Percentiles rank a stretch among this genome's conserved stretches.
These are phyloP conservation scores for Callopanchax toddi DNA, from an alignment of 2,113 vertebrate genomes.

Conservation along the genomic window DNA sequence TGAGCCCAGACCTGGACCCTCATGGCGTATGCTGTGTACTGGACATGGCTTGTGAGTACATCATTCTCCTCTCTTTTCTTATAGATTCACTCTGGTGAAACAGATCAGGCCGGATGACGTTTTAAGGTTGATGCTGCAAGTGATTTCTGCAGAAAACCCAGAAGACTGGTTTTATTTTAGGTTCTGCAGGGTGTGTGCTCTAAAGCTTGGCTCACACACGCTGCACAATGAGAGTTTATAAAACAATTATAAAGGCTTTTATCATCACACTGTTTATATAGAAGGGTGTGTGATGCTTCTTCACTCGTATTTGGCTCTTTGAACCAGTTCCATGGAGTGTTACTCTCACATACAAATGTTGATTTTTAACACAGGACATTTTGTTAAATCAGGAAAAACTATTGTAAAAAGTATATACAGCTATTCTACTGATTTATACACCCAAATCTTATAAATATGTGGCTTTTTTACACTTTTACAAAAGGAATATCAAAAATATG, in stretches of 20 bases:
- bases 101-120: background rate
- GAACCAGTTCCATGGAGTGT: background rate
- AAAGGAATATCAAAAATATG: background rate
- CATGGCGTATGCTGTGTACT: slow-evolving; percentile 79
- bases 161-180: no score
- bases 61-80: slow-evolving; percentile 1
- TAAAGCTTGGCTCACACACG: slow-evolving; percentile 9
- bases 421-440: no score
- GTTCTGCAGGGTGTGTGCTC: background rate
- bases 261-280: slow-evolving; percentile 1
- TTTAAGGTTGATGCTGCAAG: background rate
- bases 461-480: background rate
- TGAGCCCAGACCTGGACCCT: slow-evolving; percentile 1
- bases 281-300: slow-evolving; percentile 35
- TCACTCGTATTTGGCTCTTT: background rate
- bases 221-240: background rate
- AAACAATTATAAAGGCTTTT: background rate
- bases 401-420: no score
- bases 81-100: background rate
- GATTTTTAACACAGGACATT: no score
- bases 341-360: no score
- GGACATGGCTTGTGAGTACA: slow-evolving; percentile 70
- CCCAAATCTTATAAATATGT: no score
- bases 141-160: no score
- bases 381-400: no score